Percentiles rank a stretch among this genome's conserved stretches.
These are phyloP conservation scores for Chrysotoxum bicinctum DNA, from an alignment of 2,888 invertebrate species.

Conservation along the genomic window DNA sequence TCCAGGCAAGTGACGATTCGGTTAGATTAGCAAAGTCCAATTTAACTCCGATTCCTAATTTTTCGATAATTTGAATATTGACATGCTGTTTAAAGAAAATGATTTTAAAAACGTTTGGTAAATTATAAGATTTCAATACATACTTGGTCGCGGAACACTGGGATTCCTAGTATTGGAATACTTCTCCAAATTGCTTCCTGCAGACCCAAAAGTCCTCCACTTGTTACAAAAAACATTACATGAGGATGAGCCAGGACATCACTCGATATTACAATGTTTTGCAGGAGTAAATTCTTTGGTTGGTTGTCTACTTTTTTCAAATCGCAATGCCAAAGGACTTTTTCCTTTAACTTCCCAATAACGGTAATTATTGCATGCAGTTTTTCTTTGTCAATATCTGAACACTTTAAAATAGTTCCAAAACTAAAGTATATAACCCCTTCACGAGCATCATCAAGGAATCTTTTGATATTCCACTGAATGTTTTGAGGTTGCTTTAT, in stretches of 20 bases:
- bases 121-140: neutral
- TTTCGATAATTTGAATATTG: slow-evolving; percentile 77
- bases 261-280: slow-evolving; percentile 83
- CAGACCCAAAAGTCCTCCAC: slow-evolving; percentile 80
- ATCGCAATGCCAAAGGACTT: slow-evolving; percentile 82
- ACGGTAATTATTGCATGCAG: slow-evolving; percentile 78
- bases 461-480: slow-evolving; percentile 80
- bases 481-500: slow-evolving; percentile 80
- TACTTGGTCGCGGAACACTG: slow-evolving; percentile 81
- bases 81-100: slow-evolving; percentile 74
- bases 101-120: slow-evolving; percentile 11
- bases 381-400: slow-evolving; percentile 79
- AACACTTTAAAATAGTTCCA: slow-evolving; percentile 81
- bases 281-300: slow-evolving; percentile 81
- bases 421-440: slow-evolving; percentile 82
- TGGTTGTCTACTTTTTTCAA: slow-evolving; percentile 77
- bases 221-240: slow-evolving; percentile 81
- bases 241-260: slow-evolving; percentile 82
- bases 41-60: slow-evolving; percentile 78
- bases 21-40: slow-evolving; percentile 78
- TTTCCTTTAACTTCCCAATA: slow-evolving; percentile 79
- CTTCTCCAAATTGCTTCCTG: slow-evolving; percentile 81
- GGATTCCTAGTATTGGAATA: slow-evolving; percentile 82
- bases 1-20: slow-evolving; percentile 77
- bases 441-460: slow-evolving; percentile 80